Base-by-base conservation (phyloP, 1,140 invertebrate genomes). In the Orius insidiosus region DNA sequence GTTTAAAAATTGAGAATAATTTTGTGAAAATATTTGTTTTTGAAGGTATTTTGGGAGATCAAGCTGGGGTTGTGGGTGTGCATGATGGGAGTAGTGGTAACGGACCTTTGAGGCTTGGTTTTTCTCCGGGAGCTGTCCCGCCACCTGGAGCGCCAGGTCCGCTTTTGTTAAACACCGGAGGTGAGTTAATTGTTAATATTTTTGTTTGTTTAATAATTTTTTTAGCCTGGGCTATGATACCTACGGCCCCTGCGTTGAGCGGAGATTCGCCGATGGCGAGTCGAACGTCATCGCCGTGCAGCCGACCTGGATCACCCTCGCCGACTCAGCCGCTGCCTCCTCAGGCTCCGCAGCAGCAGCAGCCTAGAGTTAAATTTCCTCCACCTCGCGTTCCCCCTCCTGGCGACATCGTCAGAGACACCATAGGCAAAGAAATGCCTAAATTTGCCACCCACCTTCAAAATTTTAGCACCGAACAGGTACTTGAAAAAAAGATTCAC, bases 201-300 rank as follows among this genome's bases (percentile, higher is more conserved):
- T 36, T 15, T 15, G n/a, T 3, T 11, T 36, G 35, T 4, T 11
- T n/a, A 4, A 4, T 3, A 10, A 36, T 36, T 36, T 36, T 48
- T 42, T 16, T 39, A 48, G 47, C 36, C 14, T 48, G 47, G 40
- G 33, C 36, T 9, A 24, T 41, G 38, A 38, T 41, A 43, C 38
- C 47, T 5, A 16, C 37, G 8, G 41, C 18, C 5, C n/a, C 9
- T 3, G 18, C 9, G 6, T 18, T 8, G n/a, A 30, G 41, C 10
- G 41, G n/a, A 30, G 41, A 43, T 11, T 68, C 66, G 16, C 66
- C 66, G 3, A 58, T 65, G 54, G 62, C 65, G 53, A 66, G 64
- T 52, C 64, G 63, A 5, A 66, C 65, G 48, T 65, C 63, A 7
- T 68, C 67, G 39, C 65, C 66, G 9, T 64, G 64, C 19, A 64